Evolutionary conservation across 2,888 invertebrate species (phyloP), one percentile per base, ranked within the genome.

Genomic region (Folsomia candida): DNA sequence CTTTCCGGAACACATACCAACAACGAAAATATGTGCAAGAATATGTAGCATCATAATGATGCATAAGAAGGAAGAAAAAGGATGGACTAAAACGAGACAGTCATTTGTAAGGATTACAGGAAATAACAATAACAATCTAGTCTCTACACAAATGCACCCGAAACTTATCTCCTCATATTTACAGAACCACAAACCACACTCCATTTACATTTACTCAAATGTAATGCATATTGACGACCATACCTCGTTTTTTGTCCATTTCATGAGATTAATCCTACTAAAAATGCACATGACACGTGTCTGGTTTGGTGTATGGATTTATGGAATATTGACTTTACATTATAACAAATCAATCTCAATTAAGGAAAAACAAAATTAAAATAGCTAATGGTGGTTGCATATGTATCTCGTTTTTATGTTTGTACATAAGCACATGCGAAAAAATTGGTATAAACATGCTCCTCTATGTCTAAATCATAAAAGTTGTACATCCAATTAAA

Each of bases 121-220:
- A 54, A 51, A 69, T 63, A 69, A 69, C 68, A 69, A 69, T 69
- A 69, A 69, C 62, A 62, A 69, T 69, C 63, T 68, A 59, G 51
- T 20, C 22, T 59, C 26, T 25, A 24, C 59, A 68, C 28, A 61
- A 60, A 60, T 63, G 62, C 54, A 63, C 51, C 27, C n/a, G 37
- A 37, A 14, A 37, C 37, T 37, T 37, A 37, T 37, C 37, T 37
- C 37, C 14, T 9, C 37, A 37, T 37, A n/a, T n/a, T n/a, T 37
- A 37, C 14, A 14, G 4, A 9, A 14, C 37, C 37, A 37, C 6
- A 37, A 37, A 14, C 37, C 37, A 37, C 37, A 14, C 4, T 37
- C 6, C 37, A 37, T 9, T 37, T 37, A 9, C 37, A 37, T 4
- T 37, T 37, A 37, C 14, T 4, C 6, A 37, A 37, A 4, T 37